Evolutionary conservation across 2,888 invertebrate species (phyloP).

Genomic region (Asteroscopus sphinx): DNA sequence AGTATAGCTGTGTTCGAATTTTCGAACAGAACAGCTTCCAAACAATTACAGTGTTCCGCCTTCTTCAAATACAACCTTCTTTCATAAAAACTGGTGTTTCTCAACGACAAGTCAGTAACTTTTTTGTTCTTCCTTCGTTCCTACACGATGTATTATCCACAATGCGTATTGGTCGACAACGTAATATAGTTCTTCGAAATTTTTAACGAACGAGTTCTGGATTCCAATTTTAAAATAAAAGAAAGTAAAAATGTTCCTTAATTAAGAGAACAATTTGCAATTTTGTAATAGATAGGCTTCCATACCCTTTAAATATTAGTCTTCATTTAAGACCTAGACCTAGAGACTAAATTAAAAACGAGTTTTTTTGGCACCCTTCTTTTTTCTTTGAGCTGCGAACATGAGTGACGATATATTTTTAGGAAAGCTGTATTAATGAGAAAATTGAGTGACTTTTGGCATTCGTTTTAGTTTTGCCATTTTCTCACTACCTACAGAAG

Average conservation of each 20-base stretch:
- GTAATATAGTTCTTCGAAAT: constrained; percentile 50
- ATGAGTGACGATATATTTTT: constrained; percentile 41
- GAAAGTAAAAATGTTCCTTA: constrained; percentile 21
- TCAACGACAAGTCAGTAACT: constrained; percentile 36
- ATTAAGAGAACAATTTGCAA: constrained; percentile 9
- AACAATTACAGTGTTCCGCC: constrained; percentile 48
- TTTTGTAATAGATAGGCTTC: neutral
- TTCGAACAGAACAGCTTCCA: constrained; percentile 21
- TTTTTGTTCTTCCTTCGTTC: constrained; percentile 34
- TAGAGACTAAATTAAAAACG: constrained; percentile 29
- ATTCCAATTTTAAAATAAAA: constrained; percentile 33
- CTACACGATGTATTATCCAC: constrained; percentile 41
- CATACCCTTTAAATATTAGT: neutral
- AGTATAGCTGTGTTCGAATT: constrained; percentile 4
- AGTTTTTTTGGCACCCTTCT: constrained; percentile 42
- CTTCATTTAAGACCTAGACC: constrained; percentile 19
- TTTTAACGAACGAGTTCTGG: constrained; percentile 35
- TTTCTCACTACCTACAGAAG: neutral
- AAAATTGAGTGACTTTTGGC: constrained; percentile 27
- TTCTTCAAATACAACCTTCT: constrained; percentile 44
- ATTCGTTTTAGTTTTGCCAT: neutral
- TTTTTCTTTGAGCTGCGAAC: constrained; percentile 27
- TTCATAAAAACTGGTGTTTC: constrained; percentile 46
- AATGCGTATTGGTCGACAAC: constrained; percentile 32
- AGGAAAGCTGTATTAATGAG: constrained; percentile 24